Evolutionary conservation across 1,140 invertebrate species (phyloP), one percentile per base, ranked within the genome.

Genomic region (Calosoma granatense): DNA sequence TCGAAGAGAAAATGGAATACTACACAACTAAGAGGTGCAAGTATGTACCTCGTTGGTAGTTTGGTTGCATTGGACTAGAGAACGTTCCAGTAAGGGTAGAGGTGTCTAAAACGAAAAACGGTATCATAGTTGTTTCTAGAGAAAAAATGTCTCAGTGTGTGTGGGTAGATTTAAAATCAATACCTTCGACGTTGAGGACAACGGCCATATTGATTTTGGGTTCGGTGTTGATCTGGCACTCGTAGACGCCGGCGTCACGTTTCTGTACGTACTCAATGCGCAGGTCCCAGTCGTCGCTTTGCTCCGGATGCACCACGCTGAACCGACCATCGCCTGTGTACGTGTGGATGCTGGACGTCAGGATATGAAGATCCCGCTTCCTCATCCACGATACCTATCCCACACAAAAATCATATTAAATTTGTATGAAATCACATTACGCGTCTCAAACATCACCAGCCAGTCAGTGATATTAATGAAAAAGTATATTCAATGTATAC

Each of bases 201-300:
- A 90, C 82, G 22, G 86, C 85, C 74, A 88, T 80, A 69, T 87
- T 90, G 70, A 89, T 87, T 71, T 90, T 91, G 12, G 89, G 89
- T 65, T 92, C 88, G 1, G 88, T 91, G 70, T 87, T 87, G 56
- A 88, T 83, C 75, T 83, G 81, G 65, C 90, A 93, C 72, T 92
- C 90, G 74, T 94, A 96, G 39, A 90, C 82, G 0, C 92, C 92
- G 1, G 84, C 87, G 67, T 97, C 92, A 30, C 85, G 74, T 58
- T 83, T 79, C 72, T 94, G 90, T 2, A 93, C 86, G 68, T 88
- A 93, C 62, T 86, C 85, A 60, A 97, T 89, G 73, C 86, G 83
- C 59, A 97, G 81, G 67, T 88, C 88, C 92, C 92, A 96, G 69
- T 94, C 90, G 63, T 94, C 88, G n/a, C 85, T 86, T 14, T 82